Base-by-base conservation (phyloP, 2,113 vertebrate genomes). In the Hepsetus odoe region DNA sequence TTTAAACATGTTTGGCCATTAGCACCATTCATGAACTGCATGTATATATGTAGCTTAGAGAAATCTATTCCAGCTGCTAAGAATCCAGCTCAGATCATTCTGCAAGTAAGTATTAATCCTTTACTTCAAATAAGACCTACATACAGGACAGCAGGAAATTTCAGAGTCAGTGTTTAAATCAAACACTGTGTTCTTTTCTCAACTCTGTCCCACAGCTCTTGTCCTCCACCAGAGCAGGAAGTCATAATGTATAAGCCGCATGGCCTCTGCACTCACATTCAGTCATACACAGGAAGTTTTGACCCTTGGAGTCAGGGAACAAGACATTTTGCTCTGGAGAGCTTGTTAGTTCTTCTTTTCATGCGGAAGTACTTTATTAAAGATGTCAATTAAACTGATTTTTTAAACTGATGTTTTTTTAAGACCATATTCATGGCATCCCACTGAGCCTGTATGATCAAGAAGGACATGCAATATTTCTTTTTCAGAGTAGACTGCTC, bases 251-350 rank as follows among this genome's bases (percentile, higher is more conserved):
- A 72, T 68, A 64, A 65, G 76, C 32, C 69, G 28, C 35, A 7
- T 80, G 74, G 77, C 78, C 74, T 80, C 64, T 44, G 58, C 20
- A 58, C 66, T 35, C 51, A 67, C 59, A 55, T 46, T 72, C 9
- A 38, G 20, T 33, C 69, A 80, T 40, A 72, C 24, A 77, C 78
- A 83, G 82, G 82, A 83, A 83, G 70, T 65, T 51, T 59, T 76
- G 77, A 83, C 71, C 73, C 66, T 61, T 28, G 12, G 5, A 64
- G 72, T 76, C 82, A 76, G 71, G 33, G 55, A 68, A 44, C n/a
- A 51, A 79, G 24, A 64, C 30, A 79, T 80, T 44, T 58, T 62
- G 55, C 44, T 59, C 44, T 69, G 22, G 56, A 68, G 12, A 74
- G 22, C 44, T 38, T 59, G 32, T 69, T 33, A 72, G n/a, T 22